Evolutionary conservation across 2,888 invertebrate genomes (phyloP), one percentile per base, ranked within the genome.

Genomic region (Chouioia cunea): DNA sequence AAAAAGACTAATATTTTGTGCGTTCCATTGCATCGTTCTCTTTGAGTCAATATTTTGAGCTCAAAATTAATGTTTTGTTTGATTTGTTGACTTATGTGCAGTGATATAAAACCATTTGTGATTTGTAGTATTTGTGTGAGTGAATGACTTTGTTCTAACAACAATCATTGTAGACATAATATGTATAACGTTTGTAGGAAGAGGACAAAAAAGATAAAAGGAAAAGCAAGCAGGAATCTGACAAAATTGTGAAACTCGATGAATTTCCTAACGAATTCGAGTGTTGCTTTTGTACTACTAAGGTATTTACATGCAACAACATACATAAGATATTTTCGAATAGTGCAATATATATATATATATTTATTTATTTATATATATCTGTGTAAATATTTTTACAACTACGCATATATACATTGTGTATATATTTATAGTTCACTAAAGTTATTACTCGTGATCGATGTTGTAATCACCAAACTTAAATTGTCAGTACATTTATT

Each of bases 271-370:
- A 93, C 90, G 95, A 95, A 90, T 94, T 95, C 91, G 96, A 96
- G 91, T 96, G 96, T 93, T 96, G 95, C 92, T 96, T 95, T 93
- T 96, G 95, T 92, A 94, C 94, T 88, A 92, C 94, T 87, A 95
- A 95, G 95, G 95, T 95, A 93, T 87, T 88, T 87, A 68, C 73
- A 62, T 67, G 67, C 12, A 57, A 70, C 20, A 60, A 60, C 48
- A 46, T 64, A 54, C 54, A 63, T 56, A 56, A 36, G 52, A 64
- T 70, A 56, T 36, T 67, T 67, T 43, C 20, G 48, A 43, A 57
- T 36, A 67, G 20, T 70, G 14, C 59, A 56, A 69, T 44, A 52
- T 65, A n/a, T n/a, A n/a, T n/a, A n/a, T n/a, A n/a, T n/a, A n/a
- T n/a, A n/a, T n/a, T n/a, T n/a, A n/a, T n/a, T n/a, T n/a, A n/a